Conservation (phyloP, 2,888 invertebrate genomes). For the Rotaria macrura region DNA sequence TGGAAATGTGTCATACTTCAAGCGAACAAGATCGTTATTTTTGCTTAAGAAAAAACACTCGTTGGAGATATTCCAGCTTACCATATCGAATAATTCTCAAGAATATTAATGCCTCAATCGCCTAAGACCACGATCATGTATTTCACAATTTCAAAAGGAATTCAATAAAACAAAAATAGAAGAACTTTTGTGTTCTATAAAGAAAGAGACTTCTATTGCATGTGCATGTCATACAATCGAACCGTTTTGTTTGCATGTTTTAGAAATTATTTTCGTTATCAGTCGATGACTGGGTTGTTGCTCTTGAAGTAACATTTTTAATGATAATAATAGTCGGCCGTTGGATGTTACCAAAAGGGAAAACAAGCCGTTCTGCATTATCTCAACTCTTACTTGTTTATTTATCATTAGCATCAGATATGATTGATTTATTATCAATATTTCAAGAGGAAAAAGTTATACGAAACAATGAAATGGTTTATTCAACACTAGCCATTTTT, state of each 20-base stretch:
- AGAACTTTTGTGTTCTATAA: too few relatives aligned
- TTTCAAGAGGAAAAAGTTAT: conserved; percentile 40
- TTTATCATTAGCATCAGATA: conserved; percentile 46
- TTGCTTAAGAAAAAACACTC: not conserved
- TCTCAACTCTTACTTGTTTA: conserved; percentile 50
- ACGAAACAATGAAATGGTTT: conserved; percentile 40
- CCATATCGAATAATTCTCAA: too few relatives aligned
- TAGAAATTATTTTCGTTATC: not conserved
- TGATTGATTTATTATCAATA: conserved; percentile 42
- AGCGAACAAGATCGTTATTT: not conserved
- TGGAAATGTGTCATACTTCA: not conserved
- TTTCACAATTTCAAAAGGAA: too few relatives aligned
- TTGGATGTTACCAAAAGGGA: conserved; percentile 33
- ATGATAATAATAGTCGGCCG: conserved; percentile 29
- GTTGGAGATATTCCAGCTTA: too few relatives aligned
- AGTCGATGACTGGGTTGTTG: conserved; percentile 32
- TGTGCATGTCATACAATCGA: too few relatives aligned
- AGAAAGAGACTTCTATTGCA: too few relatives aligned
- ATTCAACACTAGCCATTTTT: conserved; percentile 43
- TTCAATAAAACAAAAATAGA: too few relatives aligned
- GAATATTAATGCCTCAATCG: too few relatives aligned
- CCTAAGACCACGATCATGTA: too few relatives aligned
- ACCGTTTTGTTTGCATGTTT: too few relatives aligned
- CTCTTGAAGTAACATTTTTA: conserved; percentile 27
- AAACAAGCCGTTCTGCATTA: conserved; percentile 45